Conservation (phyloP, 2,888 invertebrate species). For the Autographa pulchrina region DNA sequence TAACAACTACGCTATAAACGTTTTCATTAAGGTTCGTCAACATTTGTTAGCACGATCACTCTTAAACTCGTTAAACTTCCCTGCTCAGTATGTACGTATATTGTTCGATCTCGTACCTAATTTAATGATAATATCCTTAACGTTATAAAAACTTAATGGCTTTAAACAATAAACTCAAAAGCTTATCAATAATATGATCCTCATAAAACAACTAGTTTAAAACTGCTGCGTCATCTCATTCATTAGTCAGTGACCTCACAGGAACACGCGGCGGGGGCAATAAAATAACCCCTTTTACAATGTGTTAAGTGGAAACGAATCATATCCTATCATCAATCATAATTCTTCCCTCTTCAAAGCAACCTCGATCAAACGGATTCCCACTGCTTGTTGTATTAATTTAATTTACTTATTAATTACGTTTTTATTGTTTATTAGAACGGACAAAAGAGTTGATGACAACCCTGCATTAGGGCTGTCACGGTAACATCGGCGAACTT, state of each 20-base stretch:
- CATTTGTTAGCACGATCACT: neutral
- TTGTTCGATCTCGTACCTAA: neutral
- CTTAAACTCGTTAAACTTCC: neutral
- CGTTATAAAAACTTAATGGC: slow-evolving; percentile 46
- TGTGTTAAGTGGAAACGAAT: slow-evolving; percentile 88
- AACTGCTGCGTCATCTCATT: slow-evolving; percentile 81
- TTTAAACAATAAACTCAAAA: slow-evolving; percentile 51
- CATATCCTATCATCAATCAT: slow-evolving; percentile 88
- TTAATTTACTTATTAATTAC: slow-evolving; percentile 67
- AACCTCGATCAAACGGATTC: slow-evolving; percentile 70
- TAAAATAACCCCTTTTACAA: slow-evolving; percentile 87
- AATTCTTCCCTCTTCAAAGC: slow-evolving; percentile 77
- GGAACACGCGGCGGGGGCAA: slow-evolving; percentile 80
- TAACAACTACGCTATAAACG: neutral
- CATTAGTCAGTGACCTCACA: slow-evolving; percentile 86
- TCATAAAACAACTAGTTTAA: slow-evolving; percentile 76
- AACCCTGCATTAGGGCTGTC: slow-evolving; percentile 12
- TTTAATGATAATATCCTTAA: slow-evolving; percentile 32
- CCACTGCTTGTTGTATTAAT: slow-evolving; percentile 69
- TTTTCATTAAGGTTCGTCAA: neutral
- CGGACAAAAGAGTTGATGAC: slow-evolving; percentile 14
- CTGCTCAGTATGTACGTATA: neutral
- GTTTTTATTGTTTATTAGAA: slow-evolving; percentile 40
- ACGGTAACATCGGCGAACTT: neutral
- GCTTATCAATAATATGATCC: slow-evolving; percentile 64